Evolutionary conservation across 1,140 invertebrate genomes (phyloP).

Genomic region (Vanessa tameamea): DNA sequence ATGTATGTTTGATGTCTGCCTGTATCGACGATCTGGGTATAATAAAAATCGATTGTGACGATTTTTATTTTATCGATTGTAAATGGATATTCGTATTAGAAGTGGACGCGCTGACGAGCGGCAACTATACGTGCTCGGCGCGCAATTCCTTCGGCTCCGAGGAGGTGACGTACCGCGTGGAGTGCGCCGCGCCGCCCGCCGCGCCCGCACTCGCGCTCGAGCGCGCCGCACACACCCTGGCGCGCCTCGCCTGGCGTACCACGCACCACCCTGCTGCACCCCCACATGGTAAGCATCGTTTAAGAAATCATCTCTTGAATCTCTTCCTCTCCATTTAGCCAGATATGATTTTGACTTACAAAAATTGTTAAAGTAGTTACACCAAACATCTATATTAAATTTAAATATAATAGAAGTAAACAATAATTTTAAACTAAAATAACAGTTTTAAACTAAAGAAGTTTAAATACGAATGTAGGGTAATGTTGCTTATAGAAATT

Average conservation of each 20-base stretch:
- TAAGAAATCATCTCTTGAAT: too few relatives aligned
- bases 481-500: too few relatives aligned
- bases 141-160: slow-evolving; percentile 89
- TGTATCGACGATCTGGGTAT: background rate
- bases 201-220: slow-evolving; percentile 81
- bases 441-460: too few relatives aligned
- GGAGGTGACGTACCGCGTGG: slow-evolving; percentile 86
- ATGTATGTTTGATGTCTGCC: background rate
- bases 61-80: background rate
- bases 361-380: too few relatives aligned
- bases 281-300: slow-evolving; percentile 53
- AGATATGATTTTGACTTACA: too few relatives aligned
- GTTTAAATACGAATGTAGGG: too few relatives aligned
- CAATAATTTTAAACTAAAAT: too few relatives aligned
- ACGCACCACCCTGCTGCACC: slow-evolving; percentile 65
- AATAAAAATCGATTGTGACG: background rate
- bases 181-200: slow-evolving; percentile 85
- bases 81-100: slow-evolving; percentile 44
- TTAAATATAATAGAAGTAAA: too few relatives aligned
- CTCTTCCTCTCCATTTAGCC: too few relatives aligned
- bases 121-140: slow-evolving; percentile 90
- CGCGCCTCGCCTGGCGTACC: slow-evolving; percentile 61
- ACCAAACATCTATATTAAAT: too few relatives aligned
- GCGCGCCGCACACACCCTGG: slow-evolving; percentile 60
- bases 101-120: slow-evolving; percentile 82